Percentiles rank a stretch among this genome's conserved stretches.
These are phyloP conservation scores for Rhagoletis zephyria DNA, from an alignment of 1,140 invertebrate genomes.

Conservation along the genomic window DNA sequence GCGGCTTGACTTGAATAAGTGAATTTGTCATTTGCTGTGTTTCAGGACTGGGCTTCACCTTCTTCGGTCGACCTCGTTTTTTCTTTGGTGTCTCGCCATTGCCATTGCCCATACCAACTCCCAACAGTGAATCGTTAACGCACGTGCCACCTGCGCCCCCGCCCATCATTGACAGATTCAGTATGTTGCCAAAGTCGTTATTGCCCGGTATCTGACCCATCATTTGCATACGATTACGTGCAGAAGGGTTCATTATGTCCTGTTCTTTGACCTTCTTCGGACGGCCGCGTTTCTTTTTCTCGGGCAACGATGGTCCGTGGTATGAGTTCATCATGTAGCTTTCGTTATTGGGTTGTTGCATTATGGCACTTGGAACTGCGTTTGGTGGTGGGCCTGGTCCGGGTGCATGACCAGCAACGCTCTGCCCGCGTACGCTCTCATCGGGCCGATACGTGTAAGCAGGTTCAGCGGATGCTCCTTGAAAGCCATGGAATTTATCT, in stretches of 20 bases:
- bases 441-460: neutral
- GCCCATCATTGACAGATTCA: constrained; percentile 64
- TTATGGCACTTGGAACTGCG: neutral
- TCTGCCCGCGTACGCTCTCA: neutral
- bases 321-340: constrained; percentile 15
- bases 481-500: neutral
- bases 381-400: neutral
- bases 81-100: constrained; percentile 80
- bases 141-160: neutral
- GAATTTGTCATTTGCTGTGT: neutral
- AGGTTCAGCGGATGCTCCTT: neutral
- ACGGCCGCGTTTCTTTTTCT: constrained; percentile 90
- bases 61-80: constrained; percentile 88
- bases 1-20: neutral
- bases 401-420: neutral
- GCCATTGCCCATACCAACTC: neutral
- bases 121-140: neutral
- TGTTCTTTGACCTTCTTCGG: constrained; percentile 89
- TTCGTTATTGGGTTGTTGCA: constrained; percentile 1
- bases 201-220: constrained; percentile 51
- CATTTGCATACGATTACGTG: constrained; percentile 58
- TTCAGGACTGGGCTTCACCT: constrained; percentile 78
- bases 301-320: constrained; percentile 74
- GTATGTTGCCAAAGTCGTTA: constrained; percentile 67
- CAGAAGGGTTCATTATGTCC: constrained; percentile 65